A percentile compares a stretch with the other conserved stretches of the same genome.
Evolutionary conservation across 2,797 vertebrate species (phyloP).

Genomic region (Onychomys arenicola): DNA sequence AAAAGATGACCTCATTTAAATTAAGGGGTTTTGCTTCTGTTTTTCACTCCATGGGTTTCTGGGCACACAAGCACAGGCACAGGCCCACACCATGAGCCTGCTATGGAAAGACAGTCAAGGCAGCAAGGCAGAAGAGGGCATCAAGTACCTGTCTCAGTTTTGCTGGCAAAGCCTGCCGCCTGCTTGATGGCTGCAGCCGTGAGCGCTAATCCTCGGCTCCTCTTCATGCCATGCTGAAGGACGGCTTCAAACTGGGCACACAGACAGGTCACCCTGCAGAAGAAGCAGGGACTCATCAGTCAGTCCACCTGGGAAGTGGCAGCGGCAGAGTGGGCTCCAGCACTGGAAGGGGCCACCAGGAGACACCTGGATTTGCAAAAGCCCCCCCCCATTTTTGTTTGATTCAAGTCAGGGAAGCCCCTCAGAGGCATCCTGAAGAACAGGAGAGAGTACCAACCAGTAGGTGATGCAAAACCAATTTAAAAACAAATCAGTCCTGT

Average conservation of each 20-base stretch:
- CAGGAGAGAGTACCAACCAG: not conserved
- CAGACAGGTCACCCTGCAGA: slow-evolving; percentile 96
- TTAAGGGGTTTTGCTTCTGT: not conserved
- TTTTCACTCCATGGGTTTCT: not conserved
- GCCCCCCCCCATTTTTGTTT: not conserved
- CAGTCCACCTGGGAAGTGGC: slow-evolving; percentile 4
- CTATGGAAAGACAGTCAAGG: not conserved
- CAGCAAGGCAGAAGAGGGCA: accelerated
- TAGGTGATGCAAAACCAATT: not conserved
- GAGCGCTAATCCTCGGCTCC: slow-evolving; percentile 94
- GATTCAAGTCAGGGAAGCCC: not conserved
- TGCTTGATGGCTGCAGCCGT: slow-evolving; percentile 98
- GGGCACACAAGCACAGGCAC: too few species aligned
- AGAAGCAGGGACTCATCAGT: slow-evolving; percentile 70
- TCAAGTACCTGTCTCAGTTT: slow-evolving; percentile 93
- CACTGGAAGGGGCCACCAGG: accelerated
- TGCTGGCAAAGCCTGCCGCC: slow-evolving; percentile 96
- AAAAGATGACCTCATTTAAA: slow-evolving; percentile 31
- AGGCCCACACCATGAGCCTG: not conserved
- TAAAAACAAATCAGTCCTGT: slow-evolving; percentile 59
- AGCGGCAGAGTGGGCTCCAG: not conserved
- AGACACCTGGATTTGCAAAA: not conserved
- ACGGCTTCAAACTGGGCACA: slow-evolving; percentile 98
- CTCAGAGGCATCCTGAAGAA: not conserved
- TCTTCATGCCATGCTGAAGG: slow-evolving; percentile 97